Base-by-base conservation (phyloP, 2,797 vertebrate genomes). In the Zalophus californianus region DNA sequence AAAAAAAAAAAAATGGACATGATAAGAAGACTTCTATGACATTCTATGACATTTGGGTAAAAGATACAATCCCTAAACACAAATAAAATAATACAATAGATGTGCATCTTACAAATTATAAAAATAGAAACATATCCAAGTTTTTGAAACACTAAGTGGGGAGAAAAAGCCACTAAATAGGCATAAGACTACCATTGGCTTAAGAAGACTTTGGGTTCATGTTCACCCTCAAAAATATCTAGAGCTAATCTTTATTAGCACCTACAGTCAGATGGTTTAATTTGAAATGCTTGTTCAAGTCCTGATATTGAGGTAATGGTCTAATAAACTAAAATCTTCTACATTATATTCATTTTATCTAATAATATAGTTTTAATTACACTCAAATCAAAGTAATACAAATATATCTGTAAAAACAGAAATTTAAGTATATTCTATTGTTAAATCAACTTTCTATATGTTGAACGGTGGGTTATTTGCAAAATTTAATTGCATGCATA, bases 261-360 rank as follows among this genome's bases (percentile, higher is more conserved):
- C 27, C 56, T 84, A 64, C 9, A 80, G 5, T 64, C 38, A 56
- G 1, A 13, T 21, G 5, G 27, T 83, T 88, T 92, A 7, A 90
- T 48, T 35, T 73, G 14, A 56, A 77, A 90, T 90, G 20, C 21
- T 90, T 84, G 29, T n/a, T 35, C 64, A 86, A n/a, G 0, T 52
- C 8, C 44, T 56, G 54, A 73, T 35, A 32, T 44, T 11, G 14
- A 58, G 2, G 14, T 66, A 13, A 84, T 62, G 14, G 4, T 58
- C 32, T 6, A 70, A 70, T 38, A 75, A 77, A 54, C 12, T 50
- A 79, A 73, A 80, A 3, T 16, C 12, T 73, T 82, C 2, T 2
- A 20, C 9, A 20, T 60, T 86, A 66, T 78, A 66, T 66, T 86
- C 8, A 92, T 94, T 94, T 86, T 58, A 95, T 70, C 23, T 72